These are phyloP conservation scores for Mactromeris polynyma DNA, from an alignment of 2,888 invertebrate species.

Conservation along the genomic window DNA sequence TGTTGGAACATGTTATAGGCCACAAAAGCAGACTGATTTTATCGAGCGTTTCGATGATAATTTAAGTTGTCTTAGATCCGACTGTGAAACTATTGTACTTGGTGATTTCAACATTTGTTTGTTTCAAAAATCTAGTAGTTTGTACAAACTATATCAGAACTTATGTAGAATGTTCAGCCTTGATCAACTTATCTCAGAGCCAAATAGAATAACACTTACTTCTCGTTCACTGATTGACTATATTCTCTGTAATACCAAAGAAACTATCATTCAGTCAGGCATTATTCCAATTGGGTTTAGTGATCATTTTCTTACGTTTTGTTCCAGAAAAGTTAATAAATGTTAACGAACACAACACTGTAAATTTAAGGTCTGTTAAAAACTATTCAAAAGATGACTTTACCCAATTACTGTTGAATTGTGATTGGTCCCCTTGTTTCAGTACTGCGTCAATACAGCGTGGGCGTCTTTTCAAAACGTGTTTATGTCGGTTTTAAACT, in stretches of 20 bases:
- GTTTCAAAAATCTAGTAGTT: no score
- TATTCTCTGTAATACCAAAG: background rate
- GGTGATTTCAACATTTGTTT: no score
- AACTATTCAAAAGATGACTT: slow-evolving; percentile 30
- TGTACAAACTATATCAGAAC: no score
- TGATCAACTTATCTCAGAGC: slow-evolving; percentile 6
- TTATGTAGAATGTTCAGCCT: slow-evolving; percentile 3
- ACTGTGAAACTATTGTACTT: no score
- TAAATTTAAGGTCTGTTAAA: slow-evolving; percentile 15
- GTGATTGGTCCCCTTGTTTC: slow-evolving; percentile 12
- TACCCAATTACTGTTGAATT: background rate
- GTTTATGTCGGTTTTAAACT: slow-evolving; percentile 29
- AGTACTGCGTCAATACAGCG: slow-evolving; percentile 2
- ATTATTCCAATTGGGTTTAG: background rate
- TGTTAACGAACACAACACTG: background rate
- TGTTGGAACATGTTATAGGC: slow-evolving; percentile 44
- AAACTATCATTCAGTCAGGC: background rate
- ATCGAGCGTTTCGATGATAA: slow-evolving; percentile 13
- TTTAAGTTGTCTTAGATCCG: background rate
- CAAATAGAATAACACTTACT: background rate
- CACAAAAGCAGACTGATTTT: slow-evolving; percentile 43
- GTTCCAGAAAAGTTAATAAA: background rate
- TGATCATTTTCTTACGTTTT: slow-evolving; percentile 1
- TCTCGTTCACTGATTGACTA: no score
- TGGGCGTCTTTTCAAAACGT: slow-evolving; percentile 24